These are phyloP conservation scores for Cynaeus angustus DNA, from an alignment of 2,888 invertebrate species.

Conservation along the genomic window DNA sequence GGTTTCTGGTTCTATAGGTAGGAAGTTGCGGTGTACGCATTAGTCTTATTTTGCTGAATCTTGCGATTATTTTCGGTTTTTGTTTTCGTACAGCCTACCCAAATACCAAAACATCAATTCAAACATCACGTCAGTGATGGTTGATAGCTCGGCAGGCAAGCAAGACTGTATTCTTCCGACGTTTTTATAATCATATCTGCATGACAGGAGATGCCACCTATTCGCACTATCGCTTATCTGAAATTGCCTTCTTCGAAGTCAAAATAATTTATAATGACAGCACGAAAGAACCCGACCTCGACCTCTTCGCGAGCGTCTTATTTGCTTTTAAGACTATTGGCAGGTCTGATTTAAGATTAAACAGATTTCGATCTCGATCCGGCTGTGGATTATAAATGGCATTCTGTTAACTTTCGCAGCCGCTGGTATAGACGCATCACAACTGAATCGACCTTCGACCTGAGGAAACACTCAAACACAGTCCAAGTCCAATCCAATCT, in stretches of 20 bases:
- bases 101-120: too few species aligned
- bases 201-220: not conserved
- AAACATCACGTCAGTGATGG: not conserved
- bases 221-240: slow-evolving; percentile 9
- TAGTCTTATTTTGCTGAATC: too few species aligned
- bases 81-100: too few species aligned
- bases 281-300: slow-evolving; percentile 24
- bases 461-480: slow-evolving; percentile 52
- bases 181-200: not conserved
- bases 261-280: slow-evolving; percentile 30
- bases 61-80: too few species aligned
- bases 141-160: not conserved
- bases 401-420: slow-evolving; percentile 42
- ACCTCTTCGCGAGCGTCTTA: slow-evolving; percentile 30
- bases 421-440: slow-evolving; percentile 46
- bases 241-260: slow-evolving; percentile 28
- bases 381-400: slow-evolving; percentile 34
- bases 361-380: slow-evolving; percentile 30
- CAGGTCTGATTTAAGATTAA: slow-evolving; percentile 32
- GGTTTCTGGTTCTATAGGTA: too few species aligned
- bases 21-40: too few species aligned
- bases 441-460: slow-evolving; percentile 54
- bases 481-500: slow-evolving; percentile 53
- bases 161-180: not conserved
- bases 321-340: slow-evolving; percentile 37